A percentile compares a stretch with the other conserved stretches of the same genome.
Evolutionary conservation across 2,888 invertebrate genomes (phyloP).

Genomic region (Brenthis daphne): DNA sequence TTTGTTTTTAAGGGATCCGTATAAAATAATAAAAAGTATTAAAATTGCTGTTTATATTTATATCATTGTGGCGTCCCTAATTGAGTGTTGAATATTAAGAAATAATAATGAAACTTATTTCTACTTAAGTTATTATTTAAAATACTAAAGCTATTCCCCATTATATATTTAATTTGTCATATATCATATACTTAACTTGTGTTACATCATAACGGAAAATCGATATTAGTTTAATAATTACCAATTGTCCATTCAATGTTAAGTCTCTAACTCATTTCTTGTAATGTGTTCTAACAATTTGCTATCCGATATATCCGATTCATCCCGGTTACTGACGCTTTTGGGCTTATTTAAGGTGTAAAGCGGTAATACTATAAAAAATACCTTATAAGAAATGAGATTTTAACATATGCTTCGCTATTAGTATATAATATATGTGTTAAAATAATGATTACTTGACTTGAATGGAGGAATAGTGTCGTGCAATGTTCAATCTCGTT

Average conservation of each 20-base stretch:
- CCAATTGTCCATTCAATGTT: constrained; percentile 34
- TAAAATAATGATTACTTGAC: constrained; percentile 25
- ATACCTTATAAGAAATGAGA: constrained; percentile 36
- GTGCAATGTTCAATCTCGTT: constrained; percentile 52
- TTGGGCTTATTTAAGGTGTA: constrained; percentile 11
- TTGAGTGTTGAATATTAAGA: neutral
- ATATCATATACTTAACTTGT: no score
- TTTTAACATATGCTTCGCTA: constrained; percentile 33
- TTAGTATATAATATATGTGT: constrained; percentile 6
- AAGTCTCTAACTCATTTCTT: constrained; percentile 38
- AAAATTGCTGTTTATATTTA: neutral
- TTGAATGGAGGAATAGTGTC: constrained; percentile 36
- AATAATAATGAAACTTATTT: constrained; percentile 1
- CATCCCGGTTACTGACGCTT: constrained; percentile 3
- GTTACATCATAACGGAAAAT: no score
- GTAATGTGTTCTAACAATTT: constrained; percentile 17
- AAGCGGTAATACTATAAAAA: constrained; percentile 1
- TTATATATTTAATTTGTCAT: no score
- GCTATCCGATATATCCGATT: neutral
- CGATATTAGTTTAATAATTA: neutral
- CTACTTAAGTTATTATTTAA: no score
- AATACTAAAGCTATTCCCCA: no score
- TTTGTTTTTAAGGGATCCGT: neutral
- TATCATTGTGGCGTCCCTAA: neutral
- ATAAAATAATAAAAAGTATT: neutral